phyloP scores from a whole-genome alignment of 2,113 vertebrate species.

The Elephantulus edwardii region DNA sequence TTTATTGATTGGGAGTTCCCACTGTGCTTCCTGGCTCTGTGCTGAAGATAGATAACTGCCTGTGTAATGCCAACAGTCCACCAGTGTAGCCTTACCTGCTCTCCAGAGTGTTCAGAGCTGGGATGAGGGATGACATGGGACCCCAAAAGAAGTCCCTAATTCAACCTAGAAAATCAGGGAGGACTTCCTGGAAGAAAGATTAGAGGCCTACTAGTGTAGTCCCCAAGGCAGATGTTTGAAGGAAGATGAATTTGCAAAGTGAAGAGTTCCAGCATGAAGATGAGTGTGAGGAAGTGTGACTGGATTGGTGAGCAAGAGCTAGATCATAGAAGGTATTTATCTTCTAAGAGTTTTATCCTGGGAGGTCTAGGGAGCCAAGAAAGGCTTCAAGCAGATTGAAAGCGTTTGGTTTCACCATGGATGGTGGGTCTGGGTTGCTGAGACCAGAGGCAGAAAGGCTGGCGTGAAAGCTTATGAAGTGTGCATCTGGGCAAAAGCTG shows the following conservation, averaged over 20 bases:
- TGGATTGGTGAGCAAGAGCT: neutral
- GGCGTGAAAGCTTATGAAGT: neutral
- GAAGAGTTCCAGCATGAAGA: neutral
- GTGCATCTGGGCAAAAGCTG: neutral
- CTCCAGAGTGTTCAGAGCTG: neutral
- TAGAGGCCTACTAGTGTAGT: neutral
- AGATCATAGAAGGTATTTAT: neutral
- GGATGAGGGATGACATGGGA: neutral
- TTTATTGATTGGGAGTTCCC: neutral
- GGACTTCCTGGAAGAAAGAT: slow-evolving; percentile 9
- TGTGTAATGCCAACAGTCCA: neutral
- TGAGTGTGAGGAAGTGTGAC: neutral
- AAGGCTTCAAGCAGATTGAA: neutral
- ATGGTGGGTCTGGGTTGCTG: neutral
- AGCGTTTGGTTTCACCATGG: neutral
- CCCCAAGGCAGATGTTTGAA: neutral
- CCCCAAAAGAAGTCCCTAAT: neutral
- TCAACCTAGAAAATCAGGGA: neutral
- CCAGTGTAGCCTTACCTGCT: neutral
- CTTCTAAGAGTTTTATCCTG: neutral
- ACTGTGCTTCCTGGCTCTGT: neutral
- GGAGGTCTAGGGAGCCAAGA: neutral
- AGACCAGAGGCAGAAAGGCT: neutral
- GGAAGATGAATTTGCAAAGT: neutral
- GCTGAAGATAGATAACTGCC: neutral